phyloP scores from a whole-genome alignment of 1,140 invertebrate species.

The Dolichoris vasculosae region DNA sequence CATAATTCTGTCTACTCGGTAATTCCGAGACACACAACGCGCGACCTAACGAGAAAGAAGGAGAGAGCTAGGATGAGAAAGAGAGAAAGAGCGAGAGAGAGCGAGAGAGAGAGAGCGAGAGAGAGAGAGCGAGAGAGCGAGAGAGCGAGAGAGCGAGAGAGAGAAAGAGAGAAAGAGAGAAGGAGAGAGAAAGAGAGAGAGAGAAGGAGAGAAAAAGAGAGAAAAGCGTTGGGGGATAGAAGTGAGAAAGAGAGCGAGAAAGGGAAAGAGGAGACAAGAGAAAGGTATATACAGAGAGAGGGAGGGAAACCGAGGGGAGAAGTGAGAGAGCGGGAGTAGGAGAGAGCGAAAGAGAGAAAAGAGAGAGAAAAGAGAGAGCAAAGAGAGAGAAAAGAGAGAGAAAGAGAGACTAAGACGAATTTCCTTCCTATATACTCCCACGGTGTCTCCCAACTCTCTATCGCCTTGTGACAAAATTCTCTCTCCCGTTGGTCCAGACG shows the following conservation, averaged over 20 bases:
- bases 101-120: conserved; percentile 56
- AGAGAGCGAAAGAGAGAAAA: conserved; percentile 42
- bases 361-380: conserved; percentile 39
- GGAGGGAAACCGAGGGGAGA: conserved; percentile 48
- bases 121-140: conserved; percentile 57
- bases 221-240: conserved; percentile 50
- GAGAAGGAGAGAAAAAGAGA: conserved; percentile 57
- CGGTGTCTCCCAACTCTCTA: conserved; percentile 56
- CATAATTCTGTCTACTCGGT: conserved; percentile 75
- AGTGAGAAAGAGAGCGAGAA: conserved; percentile 48
- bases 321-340: conserved; percentile 55
- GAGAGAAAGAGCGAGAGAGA: conserved; percentile 53
- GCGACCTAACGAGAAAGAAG: conserved; percentile 48
- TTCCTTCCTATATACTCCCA: conserved; percentile 60
- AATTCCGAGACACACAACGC: conserved; percentile 69
- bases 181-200: conserved; percentile 42
- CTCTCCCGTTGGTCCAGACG: conserved; percentile 45
- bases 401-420: conserved; percentile 57
- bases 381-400: conserved; percentile 30
- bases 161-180: conserved; percentile 46
- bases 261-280: conserved; percentile 56
- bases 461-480: conserved; percentile 53
- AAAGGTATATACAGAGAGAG: conserved; percentile 39
- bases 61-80: conserved; percentile 38
- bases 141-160: conserved; percentile 57